phyloP scores from a whole-genome alignment of 1,140 invertebrate genomes.

The Meloidogyne chitwoodi region DNA sequence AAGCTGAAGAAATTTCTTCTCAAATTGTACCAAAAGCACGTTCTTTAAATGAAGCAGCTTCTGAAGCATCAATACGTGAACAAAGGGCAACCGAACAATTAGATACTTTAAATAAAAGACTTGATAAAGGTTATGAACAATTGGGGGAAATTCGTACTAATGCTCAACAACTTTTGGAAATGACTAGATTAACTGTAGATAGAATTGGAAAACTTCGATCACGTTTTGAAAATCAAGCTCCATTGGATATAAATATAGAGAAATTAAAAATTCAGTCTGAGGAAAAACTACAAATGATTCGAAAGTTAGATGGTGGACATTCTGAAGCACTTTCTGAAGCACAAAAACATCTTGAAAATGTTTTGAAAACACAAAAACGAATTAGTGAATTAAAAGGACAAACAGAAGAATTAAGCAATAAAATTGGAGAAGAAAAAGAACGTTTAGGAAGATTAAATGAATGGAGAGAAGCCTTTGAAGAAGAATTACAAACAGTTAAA shows the following conservation, averaged over 20 bases:
- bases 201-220: conserved; percentile 25
- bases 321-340: background rate
- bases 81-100: conserved; percentile 38
- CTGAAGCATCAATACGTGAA: conserved; percentile 34
- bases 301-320: conserved; percentile 5
- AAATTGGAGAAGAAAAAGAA: background rate
- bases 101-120: conserved; percentile 24
- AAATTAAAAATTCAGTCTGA: conserved; percentile 41
- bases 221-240: conserved; percentile 23
- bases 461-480: conserved; percentile 6
- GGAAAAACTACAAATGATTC: conserved; percentile 25
- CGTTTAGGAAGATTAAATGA: background rate
- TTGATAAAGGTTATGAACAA: conserved; percentile 29
- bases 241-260: conserved; percentile 29
- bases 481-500: conserved; percentile 2
- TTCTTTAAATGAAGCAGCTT: conserved; percentile 21
- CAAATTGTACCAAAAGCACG: background rate
- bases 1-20: background rate
- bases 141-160: conserved; percentile 24
- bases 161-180: conserved; percentile 35
- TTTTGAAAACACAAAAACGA: background rate
- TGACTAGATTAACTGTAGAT: background rate
- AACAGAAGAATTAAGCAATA: background rate
- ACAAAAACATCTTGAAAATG: conserved; percentile 2
- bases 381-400: background rate